Base-by-base conservation (phyloP, 2,797 vertebrate species). In the Smutsia temminckii region DNA sequence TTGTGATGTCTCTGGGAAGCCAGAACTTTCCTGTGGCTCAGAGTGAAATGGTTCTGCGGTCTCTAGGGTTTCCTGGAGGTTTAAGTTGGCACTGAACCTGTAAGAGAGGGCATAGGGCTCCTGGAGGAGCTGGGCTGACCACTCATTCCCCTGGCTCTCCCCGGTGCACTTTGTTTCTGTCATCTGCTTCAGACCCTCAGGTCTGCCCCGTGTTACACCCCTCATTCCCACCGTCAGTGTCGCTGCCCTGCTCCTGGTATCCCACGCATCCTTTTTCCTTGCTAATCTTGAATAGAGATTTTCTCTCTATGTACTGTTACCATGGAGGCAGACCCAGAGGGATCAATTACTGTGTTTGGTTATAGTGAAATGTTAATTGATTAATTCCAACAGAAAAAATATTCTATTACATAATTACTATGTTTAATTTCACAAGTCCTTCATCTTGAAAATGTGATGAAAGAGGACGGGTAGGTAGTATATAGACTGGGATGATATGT, bases 401-500 rank as follows among this genome's bases (percentile, higher is more conserved):
- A 13, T 25, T 85, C 14, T 29, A 53, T 81, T 69, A 23, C 4
- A 3, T 75, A 66, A 75, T 25, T 72, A 75, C 32, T n/a, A 75
- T n/a, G 40, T 34, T 32, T 85, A 68, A 85, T 86, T 96, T 95
- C 3, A 86, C 91, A 84, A 81, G 9, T 69, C 16, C 34, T 84
- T 83, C 77, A 29, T 75, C 17, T 84, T 21, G n/a, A 80, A 85
- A 71, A 42, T 11, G 49, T 57, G n/a, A 34, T 46, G 13, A 64
- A 32, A 25, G 64, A 72, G 79, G 13, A 37, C 0, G 16, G 10
- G 25, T 25, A 27, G 14, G n/a, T 8, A 46, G 18, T 69, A 14
- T 66, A 57, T 69, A 13, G 59, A 42, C 46, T 23, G 4, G 9
- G 53, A 29, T 64, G 29, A 11, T 53, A 16, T 5, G 32, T 14